These are phyloP conservation scores for Urocitellus parryii DNA, from an alignment of 2,113 vertebrate genomes.

Conservation along the genomic window DNA sequence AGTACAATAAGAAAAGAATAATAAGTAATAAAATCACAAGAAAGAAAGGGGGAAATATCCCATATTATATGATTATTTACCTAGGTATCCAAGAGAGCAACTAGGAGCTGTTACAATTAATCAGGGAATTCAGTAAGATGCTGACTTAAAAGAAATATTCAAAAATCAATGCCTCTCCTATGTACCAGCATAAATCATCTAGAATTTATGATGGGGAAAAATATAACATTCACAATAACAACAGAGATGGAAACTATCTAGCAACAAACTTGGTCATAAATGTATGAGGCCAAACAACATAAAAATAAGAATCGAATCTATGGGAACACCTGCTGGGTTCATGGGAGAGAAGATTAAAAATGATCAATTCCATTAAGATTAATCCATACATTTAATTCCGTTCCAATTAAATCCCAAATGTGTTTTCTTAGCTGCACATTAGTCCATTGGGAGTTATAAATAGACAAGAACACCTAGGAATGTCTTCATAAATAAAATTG, in stretches of 20 bases:
- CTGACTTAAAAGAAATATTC: constrained; percentile 81
- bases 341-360: constrained; percentile 76
- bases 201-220: constrained; percentile 65
- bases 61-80: constrained; percentile 69
- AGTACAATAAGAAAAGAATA: neutral
- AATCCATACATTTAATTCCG: constrained; percentile 81
- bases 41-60: constrained; percentile 22
- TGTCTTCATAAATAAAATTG: constrained; percentile 75
- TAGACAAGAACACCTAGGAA: constrained; percentile 72
- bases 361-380: constrained; percentile 79
- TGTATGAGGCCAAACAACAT: constrained; percentile 56
- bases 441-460: constrained; percentile 72
- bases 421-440: constrained; percentile 74
- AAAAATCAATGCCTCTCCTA: constrained; percentile 74
- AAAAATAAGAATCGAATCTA: constrained; percentile 70
- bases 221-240: constrained; percentile 68
- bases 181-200: constrained; percentile 73
- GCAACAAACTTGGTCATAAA: constrained; percentile 61
- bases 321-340: constrained; percentile 21
- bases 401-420: constrained; percentile 76
- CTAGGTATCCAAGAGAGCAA: constrained; percentile 61
- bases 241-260: constrained; percentile 71
- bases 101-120: constrained; percentile 76
- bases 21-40: constrained; percentile 20
- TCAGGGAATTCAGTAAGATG: constrained; percentile 76